phyloP scores from a whole-genome alignment of 2,797 vertebrate species.

The Parotocinclus haroldoi region DNA sequence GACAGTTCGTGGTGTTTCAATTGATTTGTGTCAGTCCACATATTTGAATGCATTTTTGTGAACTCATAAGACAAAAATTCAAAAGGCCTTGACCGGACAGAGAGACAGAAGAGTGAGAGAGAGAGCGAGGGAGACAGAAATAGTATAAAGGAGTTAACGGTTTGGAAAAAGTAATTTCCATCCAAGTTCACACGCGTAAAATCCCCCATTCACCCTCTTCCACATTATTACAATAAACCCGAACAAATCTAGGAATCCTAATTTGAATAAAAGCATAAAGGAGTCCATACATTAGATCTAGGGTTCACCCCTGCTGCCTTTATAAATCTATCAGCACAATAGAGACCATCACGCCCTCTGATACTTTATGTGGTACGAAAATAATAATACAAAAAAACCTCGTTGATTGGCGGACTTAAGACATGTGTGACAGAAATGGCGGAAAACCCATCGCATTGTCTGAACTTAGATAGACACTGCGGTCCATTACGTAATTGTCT shows the following conservation, averaged over 20 bases:
- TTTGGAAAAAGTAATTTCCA: constrained; percentile 52
- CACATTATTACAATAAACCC: constrained; percentile 69
- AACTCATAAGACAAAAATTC: constrained; percentile 20
- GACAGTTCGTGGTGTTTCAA: too few relatives aligned
- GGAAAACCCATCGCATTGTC: too few relatives aligned
- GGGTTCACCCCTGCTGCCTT: constrained; percentile 39
- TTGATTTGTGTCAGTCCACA: not conserved
- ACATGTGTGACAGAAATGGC: too few relatives aligned
- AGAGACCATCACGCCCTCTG: constrained; percentile 1
- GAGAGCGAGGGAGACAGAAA: constrained; percentile 5
- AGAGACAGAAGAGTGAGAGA: constrained; percentile 25
- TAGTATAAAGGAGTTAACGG: constrained; percentile 48
- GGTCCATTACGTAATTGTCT: too few relatives aligned
- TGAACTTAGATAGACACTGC: too few relatives aligned
- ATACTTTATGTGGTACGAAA: not conserved
- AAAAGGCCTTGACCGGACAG: constrained; percentile 20
- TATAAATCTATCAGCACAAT: constrained; percentile 40
- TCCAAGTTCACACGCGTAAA: constrained; percentile 61
- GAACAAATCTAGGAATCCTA: constrained; percentile 52
- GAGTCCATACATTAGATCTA: constrained; percentile 41
- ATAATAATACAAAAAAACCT: too few relatives aligned
- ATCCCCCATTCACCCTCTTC: constrained; percentile 62
- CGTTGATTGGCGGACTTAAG: too few relatives aligned
- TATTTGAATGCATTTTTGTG: constrained; percentile 20
- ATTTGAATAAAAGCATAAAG: constrained; percentile 63